Evolutionary conservation across 2,113 vertebrate genomes (phyloP).

Genomic region (Actenoides lindsayi): DNA sequence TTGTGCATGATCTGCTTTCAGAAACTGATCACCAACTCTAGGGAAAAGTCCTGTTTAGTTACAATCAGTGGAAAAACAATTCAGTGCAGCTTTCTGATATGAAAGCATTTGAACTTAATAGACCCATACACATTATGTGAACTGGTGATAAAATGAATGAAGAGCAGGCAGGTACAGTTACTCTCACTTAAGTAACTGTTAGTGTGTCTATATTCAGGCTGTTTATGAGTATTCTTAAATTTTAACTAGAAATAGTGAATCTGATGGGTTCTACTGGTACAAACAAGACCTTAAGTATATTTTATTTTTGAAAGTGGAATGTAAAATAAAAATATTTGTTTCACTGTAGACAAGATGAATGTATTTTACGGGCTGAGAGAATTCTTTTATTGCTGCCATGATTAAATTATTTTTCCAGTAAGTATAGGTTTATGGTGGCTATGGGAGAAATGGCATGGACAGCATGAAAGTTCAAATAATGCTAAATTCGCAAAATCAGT

Average conservation of each 20-base stretch:
- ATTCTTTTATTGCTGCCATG: not conserved
- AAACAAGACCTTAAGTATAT: not conserved
- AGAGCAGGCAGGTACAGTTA: not conserved
- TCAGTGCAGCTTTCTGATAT: not conserved
- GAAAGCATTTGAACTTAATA: not conserved
- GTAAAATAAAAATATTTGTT: not conserved
- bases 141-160: not conserved
- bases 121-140: not conserved
- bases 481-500: not conserved
- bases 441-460: not conserved
- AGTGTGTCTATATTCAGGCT: not conserved
- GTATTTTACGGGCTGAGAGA: not conserved
- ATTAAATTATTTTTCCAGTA: not conserved
- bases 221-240: not conserved
- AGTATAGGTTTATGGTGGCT: not conserved
- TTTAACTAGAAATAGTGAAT: not conserved
- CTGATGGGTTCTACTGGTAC: not conserved
- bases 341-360: not conserved
- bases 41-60: not conserved
- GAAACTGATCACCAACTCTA: not conserved
- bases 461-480: not conserved
- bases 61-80: not conserved
- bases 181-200: not conserved
- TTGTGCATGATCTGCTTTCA: not conserved
- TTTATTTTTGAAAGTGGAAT: not conserved